Base-by-base conservation (phyloP, 2,113 vertebrate genomes). In the Percina caprodes region DNA sequence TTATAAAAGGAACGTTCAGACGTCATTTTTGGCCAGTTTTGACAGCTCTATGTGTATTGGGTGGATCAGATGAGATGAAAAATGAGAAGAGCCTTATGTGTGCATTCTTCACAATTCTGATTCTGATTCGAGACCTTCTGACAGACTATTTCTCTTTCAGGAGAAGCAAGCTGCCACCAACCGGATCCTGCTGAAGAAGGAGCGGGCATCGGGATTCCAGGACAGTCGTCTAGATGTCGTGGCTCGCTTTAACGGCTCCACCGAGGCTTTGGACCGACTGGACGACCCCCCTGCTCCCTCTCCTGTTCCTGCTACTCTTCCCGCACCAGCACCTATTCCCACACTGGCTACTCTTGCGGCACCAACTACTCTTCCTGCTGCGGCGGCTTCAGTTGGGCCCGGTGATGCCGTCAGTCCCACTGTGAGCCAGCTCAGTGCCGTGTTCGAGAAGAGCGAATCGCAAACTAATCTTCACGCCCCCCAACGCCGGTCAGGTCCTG, bases 181-280 rank as follows among this genome's bases (percentile, higher is more conserved):
- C 90, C 96, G 96, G 86, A 97, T 98, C 84, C 87, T 99, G 89
- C 94, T 99, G 58, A 96, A 96, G 54, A 98, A 99, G 85, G 98
- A 99, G 90, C 95, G 98, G 1, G 97, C 96, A 0, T 93, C 95
- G 0, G 97, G 98, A 49, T 97, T 99, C 89, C 97, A 98, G 94
- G 98, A 96, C 93, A 90, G 97, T 83, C 97, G 98, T 69, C 95
- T 99, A 77, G 98, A 99, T n/a, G 97, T 99, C 21, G 97, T 99
- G 82, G 98, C 98, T 72, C 95, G 97, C 56, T 99, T 99, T 86
- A 98, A 98, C 0, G 98, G 98, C n/a, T 99, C 98, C 90, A 99
- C 97, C 0, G 98, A 99, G 91, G 96, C 98, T 0, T 78, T 99
- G 88, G 98, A 99, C 93, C 95, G 97, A 73, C 93, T 99, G 80